Conservation (phyloP, 2,888 invertebrate species). For the Dasypolia templi region DNA sequence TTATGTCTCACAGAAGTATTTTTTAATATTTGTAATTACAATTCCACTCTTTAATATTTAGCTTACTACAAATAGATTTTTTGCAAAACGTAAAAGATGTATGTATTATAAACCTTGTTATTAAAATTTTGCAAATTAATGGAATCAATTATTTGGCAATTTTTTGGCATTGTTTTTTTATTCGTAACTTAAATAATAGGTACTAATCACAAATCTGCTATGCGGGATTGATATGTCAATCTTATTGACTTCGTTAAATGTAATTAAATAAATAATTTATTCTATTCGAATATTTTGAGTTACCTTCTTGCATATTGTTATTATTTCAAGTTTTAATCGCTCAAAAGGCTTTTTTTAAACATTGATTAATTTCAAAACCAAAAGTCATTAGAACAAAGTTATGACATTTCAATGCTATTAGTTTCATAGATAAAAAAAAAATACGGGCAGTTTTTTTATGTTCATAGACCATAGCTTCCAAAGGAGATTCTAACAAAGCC, state of each 20-base stretch:
- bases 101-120: not conserved
- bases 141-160: slow-evolving; percentile 9
- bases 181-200: too few relatives aligned
- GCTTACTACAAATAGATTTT: not conserved
- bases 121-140: slow-evolving; percentile 22
- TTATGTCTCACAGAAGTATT: not conserved
- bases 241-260: not conserved
- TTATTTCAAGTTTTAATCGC: not conserved
- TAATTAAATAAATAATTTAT: slow-evolving; percentile 39
- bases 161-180: too few relatives aligned
- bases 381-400: not conserved
- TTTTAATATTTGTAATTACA: not conserved
- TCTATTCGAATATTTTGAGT: not conserved
- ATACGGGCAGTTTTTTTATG: not conserved
- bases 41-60: slow-evolving; percentile 9
- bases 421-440: not conserved
- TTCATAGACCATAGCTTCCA: not conserved
- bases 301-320: not conserved
- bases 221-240: not conserved
- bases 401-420: not conserved
- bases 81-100: not conserved
- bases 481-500: slow-evolving; percentile 27
- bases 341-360: not conserved
- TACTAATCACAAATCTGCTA: too few relatives aligned
- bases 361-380: not conserved